These are phyloP conservation scores for Sterrhoptilus dennistouni DNA, from an alignment of 2,113 vertebrate species.

Conservation along the genomic window DNA sequence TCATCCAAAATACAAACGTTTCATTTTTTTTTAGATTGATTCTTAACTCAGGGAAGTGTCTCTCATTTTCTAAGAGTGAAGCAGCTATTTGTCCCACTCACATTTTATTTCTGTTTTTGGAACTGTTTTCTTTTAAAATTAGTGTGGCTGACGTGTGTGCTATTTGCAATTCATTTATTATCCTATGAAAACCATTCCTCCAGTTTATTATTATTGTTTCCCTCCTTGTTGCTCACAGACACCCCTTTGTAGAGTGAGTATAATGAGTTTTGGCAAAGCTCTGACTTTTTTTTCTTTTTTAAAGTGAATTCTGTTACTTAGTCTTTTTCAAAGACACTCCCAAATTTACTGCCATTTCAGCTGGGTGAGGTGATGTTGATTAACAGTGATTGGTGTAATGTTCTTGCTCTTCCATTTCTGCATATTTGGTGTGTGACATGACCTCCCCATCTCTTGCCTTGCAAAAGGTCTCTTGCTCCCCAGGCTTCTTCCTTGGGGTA, in stretches of 20 bases:
- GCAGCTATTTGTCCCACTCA: neutral
- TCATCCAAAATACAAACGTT: neutral
- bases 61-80: neutral
- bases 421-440: neutral
- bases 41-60: neutral
- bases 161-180: conserved; percentile 46
- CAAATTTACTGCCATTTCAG: neutral
- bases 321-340: neutral
- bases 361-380: conserved; percentile 24
- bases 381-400: neutral
- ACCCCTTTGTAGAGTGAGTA: neutral
- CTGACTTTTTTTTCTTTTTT: neutral
- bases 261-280: conserved; percentile 11
- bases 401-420: neutral
- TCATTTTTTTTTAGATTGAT: neutral
- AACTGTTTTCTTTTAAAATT: neutral
- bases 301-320: neutral
- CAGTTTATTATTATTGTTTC: conserved; percentile 27
- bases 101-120: neutral
- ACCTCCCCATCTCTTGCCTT: neutral
- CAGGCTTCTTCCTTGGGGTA: neutral
- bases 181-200: neutral
- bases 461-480: neutral
- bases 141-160: neutral
- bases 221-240: conserved; percentile 16